These are phyloP conservation scores for Microcebus jonahi DNA, from an alignment of 2,113 vertebrate genomes.

Conservation along the genomic window DNA sequence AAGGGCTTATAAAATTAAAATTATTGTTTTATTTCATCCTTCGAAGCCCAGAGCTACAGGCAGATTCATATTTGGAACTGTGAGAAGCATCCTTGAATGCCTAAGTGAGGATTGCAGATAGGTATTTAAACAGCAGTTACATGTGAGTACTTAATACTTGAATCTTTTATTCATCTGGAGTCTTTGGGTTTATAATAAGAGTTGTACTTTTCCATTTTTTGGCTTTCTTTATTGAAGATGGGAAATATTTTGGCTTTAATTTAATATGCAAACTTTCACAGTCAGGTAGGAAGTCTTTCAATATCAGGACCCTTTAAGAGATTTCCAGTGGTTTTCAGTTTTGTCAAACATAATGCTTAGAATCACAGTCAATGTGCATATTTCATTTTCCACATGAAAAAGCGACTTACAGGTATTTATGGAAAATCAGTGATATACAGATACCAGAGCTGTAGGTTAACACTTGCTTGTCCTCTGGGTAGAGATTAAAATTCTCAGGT, in stretches of 20 bases:
- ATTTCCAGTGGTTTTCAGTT: slow-evolving; percentile 6
- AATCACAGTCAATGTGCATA: neutral
- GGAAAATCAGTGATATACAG: neutral
- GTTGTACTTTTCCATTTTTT: neutral
- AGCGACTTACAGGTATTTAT: neutral
- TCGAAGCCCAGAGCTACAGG: slow-evolving; percentile 62
- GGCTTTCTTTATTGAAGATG: neutral
- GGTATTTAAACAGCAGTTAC: neutral
- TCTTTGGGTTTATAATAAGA: neutral
- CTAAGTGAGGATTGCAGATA: neutral
- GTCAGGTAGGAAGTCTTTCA: neutral
- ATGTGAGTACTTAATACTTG: slow-evolving; percentile 5
- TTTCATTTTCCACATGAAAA: slow-evolving; percentile 49
- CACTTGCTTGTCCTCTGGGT: neutral
- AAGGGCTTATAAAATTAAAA: slow-evolving; percentile 74
- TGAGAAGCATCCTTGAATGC: slow-evolving; percentile 43
- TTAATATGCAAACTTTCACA: neutral
- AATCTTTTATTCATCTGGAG: slow-evolving; percentile 2
- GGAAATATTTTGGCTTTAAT: slow-evolving; percentile 14
- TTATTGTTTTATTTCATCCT: slow-evolving; percentile 73
- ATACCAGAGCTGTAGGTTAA: neutral
- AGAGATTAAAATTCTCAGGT: neutral
- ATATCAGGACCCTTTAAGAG: neutral
- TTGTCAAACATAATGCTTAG: neutral
- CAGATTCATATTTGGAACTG: slow-evolving; percentile 52